phyloP scores from a whole-genome alignment of 2,888 invertebrate genomes.

The Ephialtes manifestator region DNA sequence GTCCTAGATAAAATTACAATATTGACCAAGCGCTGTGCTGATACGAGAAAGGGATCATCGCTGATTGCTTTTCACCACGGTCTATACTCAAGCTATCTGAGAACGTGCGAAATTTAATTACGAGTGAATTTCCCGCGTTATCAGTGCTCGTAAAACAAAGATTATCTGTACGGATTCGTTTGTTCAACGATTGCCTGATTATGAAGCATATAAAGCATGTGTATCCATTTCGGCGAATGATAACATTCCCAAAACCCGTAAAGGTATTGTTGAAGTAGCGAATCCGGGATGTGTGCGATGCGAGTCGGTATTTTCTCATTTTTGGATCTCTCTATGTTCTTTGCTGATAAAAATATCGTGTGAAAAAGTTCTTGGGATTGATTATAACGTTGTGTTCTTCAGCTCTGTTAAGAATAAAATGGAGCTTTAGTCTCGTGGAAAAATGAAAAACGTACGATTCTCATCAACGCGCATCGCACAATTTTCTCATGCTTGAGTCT shows the following conservation, averaged over 20 bases:
- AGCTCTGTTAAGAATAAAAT: too few relatives aligned
- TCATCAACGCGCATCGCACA: slow-evolving; percentile 42
- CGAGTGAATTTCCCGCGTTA: background rate
- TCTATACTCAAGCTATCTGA: slow-evolving; percentile 11
- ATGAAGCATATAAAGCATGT: slow-evolving; percentile 41
- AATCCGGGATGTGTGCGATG: slow-evolving; percentile 58
- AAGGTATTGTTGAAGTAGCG: slow-evolving; percentile 56
- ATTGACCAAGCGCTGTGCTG: background rate
- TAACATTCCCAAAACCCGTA: slow-evolving; percentile 22
- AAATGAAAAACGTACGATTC: background rate
- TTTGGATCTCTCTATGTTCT: background rate
- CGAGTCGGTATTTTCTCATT: slow-evolving; percentile 26
- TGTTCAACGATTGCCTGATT: slow-evolving; percentile 56
- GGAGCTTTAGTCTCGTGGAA: too few relatives aligned
- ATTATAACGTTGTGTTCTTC: too few relatives aligned
- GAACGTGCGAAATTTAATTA: slow-evolving; percentile 13
- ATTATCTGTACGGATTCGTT: slow-evolving; percentile 58
- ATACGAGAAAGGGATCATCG: slow-evolving; percentile 10
- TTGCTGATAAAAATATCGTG: too few relatives aligned
- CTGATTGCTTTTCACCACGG: slow-evolving; percentile 29
- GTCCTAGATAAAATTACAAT: background rate
- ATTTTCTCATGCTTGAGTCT: slow-evolving; percentile 51
- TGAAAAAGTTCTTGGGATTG: too few relatives aligned
- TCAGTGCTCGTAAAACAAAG: background rate
- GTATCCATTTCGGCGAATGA: slow-evolving; percentile 35